Conservation (phyloP, 2,113 vertebrate genomes). For the western clawed frog (Xenopus tropicalis) region DNA sequence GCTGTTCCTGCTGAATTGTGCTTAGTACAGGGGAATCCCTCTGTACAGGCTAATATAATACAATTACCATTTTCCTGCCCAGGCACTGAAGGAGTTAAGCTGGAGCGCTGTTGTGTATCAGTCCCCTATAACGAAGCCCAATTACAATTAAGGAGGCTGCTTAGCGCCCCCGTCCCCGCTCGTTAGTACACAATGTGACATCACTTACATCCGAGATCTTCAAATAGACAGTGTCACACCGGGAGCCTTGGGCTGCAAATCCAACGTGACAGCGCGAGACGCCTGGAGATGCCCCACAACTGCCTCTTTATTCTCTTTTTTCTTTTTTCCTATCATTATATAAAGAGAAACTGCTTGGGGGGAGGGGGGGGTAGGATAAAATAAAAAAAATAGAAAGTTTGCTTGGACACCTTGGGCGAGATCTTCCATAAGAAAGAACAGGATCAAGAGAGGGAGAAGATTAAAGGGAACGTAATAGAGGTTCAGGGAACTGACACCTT, state of each 20-base stretch:
- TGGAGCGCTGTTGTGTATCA: too few relatives aligned
- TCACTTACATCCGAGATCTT: conserved; percentile 18
- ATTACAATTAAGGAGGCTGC: conserved; percentile 1
- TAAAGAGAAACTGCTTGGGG: too few relatives aligned
- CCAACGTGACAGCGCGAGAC: conserved; percentile 24
- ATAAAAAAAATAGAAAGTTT: conserved; percentile 16
- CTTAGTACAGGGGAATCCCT: too few relatives aligned
- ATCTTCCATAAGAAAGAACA: not conserved
- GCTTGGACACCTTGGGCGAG: not conserved
- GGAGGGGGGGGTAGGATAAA: not conserved
- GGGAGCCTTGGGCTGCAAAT: conserved; percentile 30
- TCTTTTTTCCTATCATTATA: too few relatives aligned
- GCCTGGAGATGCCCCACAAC: conserved; percentile 1
- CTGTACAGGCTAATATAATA: too few relatives aligned
- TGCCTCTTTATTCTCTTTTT: conserved; percentile 13
- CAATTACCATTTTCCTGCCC: too few relatives aligned
- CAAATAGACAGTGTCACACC: conserved; percentile 34
- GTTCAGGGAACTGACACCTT: too few relatives aligned
- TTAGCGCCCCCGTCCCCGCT: not conserved
- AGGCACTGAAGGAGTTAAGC: too few relatives aligned
- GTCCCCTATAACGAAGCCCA: too few relatives aligned
- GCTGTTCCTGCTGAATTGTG: too few relatives aligned
- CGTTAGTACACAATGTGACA: conserved; percentile 41
- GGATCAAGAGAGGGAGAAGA: too few relatives aligned
- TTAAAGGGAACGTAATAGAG: too few relatives aligned